These are phyloP conservation scores for Synaphobranchus kaupii DNA, from an alignment of 2,797 vertebrate species.

Conservation along the genomic window DNA sequence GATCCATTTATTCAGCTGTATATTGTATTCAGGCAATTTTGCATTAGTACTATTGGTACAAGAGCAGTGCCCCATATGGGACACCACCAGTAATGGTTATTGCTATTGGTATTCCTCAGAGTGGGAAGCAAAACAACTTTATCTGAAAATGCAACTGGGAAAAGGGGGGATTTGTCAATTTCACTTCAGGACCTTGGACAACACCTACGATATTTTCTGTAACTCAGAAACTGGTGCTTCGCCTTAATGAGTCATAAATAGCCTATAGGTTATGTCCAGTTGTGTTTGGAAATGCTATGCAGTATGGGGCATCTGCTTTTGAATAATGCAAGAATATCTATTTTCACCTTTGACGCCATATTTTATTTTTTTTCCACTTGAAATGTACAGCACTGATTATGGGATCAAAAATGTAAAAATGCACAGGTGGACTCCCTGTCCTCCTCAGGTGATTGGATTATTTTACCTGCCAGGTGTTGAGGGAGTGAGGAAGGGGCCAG, in stretches of 20 bases:
- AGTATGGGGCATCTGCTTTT: neutral
- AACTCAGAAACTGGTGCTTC: neutral
- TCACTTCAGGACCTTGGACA: constrained; percentile 17
- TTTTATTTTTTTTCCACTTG: neutral
- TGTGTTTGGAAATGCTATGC: neutral
- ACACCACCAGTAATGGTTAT: neutral
- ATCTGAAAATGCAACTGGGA: neutral
- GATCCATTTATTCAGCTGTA: neutral
- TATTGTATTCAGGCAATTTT: neutral
- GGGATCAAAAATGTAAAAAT: no score
- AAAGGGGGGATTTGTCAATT: neutral
- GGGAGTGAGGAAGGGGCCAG: neutral
- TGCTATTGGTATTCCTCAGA: neutral
- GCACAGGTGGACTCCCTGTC: neutral
- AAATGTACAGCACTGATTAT: no score
- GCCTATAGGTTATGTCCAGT: neutral
- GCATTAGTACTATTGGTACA: neutral
- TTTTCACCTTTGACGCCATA: neutral
- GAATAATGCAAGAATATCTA: neutral
- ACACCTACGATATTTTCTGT: neutral
- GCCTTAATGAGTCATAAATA: neutral
- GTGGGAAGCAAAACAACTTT: neutral
- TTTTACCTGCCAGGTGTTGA: neutral
- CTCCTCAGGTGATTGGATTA: neutral
- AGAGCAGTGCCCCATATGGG: neutral